phyloP scores from a whole-genome alignment of 2,113 vertebrate species.

The Coptodon rendalli region DNA sequence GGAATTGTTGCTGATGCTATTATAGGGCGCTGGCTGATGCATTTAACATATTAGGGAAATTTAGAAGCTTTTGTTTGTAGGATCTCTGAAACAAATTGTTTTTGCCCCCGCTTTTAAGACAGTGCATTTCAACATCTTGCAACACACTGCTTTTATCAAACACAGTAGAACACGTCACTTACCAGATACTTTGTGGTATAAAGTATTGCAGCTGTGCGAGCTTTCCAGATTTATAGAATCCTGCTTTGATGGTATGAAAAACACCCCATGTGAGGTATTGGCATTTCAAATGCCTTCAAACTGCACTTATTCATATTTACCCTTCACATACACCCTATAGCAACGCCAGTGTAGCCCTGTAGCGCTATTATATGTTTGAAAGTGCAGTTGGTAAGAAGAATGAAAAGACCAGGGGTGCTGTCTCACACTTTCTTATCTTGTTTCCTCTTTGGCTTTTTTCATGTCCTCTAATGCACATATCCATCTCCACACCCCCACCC shows the following conservation, averaged over 20 bases:
- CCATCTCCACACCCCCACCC: neutral
- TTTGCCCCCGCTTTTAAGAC: neutral
- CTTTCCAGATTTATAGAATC: neutral
- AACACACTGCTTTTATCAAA: neutral
- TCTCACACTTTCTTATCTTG: neutral
- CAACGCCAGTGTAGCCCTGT: neutral
- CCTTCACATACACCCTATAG: neutral
- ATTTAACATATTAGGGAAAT: neutral
- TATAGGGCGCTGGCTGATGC: neutral
- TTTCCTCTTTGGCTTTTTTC: neutral
- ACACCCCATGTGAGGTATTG: neutral
- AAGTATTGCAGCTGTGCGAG: neutral
- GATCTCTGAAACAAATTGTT: neutral
- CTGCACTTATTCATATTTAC: neutral
- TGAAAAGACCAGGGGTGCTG: neutral
- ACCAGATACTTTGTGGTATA: neutral
- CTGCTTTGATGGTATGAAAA: neutral
- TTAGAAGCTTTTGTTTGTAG: neutral
- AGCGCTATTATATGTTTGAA: slow-evolving; percentile 1
- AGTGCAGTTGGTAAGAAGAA: neutral
- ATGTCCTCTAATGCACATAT: neutral
- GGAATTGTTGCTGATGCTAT: neutral
- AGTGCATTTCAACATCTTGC: neutral
- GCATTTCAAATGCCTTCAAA: neutral
- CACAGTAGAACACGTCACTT: neutral